These are phyloP conservation scores for Andrena dorsata DNA, from an alignment of 2,888 invertebrate genomes.

Conservation along the genomic window DNA sequence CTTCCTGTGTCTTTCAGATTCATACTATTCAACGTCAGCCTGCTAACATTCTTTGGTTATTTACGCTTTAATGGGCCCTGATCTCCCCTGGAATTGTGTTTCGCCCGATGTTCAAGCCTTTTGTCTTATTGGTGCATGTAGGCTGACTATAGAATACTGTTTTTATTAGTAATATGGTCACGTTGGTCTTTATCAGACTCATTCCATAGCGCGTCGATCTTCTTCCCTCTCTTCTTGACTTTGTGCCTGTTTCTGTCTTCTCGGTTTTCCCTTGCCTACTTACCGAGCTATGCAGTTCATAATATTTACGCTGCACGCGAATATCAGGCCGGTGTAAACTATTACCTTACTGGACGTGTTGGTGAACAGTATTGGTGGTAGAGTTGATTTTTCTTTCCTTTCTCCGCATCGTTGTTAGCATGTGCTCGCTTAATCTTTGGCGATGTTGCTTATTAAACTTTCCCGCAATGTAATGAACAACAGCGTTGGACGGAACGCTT, in stretches of 20 bases:
- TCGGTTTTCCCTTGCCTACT: constrained; percentile 30
- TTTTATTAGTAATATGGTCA: constrained; percentile 20
- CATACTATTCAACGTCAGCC: neutral
- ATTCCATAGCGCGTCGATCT: constrained; percentile 22
- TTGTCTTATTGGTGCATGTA: neutral
- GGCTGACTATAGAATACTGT: constrained; percentile 9
- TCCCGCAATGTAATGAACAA: neutral
- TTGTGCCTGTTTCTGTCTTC: constrained; percentile 24
- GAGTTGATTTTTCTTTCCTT: neutral
- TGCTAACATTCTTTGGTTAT: constrained; percentile 23
- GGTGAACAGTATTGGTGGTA: constrained; percentile 48
- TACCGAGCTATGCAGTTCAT: constrained; percentile 26
- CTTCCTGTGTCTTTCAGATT: neutral
- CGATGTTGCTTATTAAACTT: neutral
- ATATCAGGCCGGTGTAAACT: constrained; percentile 53
- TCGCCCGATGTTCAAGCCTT: neutral
- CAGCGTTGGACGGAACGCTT: neutral
- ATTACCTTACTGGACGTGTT: constrained; percentile 64
- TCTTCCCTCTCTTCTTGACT: constrained; percentile 5
- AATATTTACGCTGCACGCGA: constrained; percentile 47
- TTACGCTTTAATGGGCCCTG: constrained; percentile 21
- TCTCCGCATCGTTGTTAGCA: neutral
- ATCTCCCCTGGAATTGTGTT: neutral
- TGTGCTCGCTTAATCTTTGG: neutral
- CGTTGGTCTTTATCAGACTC: constrained; percentile 19